Evolutionary conservation across 2,113 vertebrate species (phyloP), one percentile per base, ranked within the genome.

Genomic region (Mus spicilegus): DNA sequence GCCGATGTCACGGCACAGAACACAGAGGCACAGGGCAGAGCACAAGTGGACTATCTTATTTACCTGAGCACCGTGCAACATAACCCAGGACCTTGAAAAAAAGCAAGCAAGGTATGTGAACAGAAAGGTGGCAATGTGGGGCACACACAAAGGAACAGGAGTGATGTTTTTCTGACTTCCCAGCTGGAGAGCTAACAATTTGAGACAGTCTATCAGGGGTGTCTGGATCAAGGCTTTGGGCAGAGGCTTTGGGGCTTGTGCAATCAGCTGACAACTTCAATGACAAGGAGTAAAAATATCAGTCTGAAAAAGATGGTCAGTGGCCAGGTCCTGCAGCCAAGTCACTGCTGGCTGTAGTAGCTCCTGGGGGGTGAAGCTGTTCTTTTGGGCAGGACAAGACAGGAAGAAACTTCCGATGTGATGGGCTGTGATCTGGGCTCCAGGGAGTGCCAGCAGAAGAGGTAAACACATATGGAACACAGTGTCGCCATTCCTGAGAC

Each of bases 401-500:
- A 78, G 72, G 86, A 39, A 93, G 28, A 65, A 82, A 80, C 28
- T 33, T 11, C 10, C 7, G 28, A 67, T 0, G 0, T 93, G 75
- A 61, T 4, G 9, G 76, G 61, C 33, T 10, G 24, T 63, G 67
- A 84, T 58, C 24, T 78, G 17, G 19, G n/a, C 58, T 81, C 22
- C 16, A 65, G 1, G 51, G 0, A 2, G 92, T 78, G 86, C 82
- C 94, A 89, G 84, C 77, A 78, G 22, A 91, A 72, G 91, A 90
- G 82, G 42, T 67, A 94, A 96, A 96, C 95, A 97, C 73, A 94
- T 78, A 46, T 2, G n/a, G 93, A 95, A 95, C 94, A 95, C 69
- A 54, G 16, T 88, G 96, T 94, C n/a, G 5, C 94, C 94, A 28
- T 85, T 81, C 85, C n/a, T 3, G 9, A 39, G 67, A 88, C 56